Base-by-base conservation (phyloP, 2,113 vertebrate species). In the Scytalopus superciliaris region DNA sequence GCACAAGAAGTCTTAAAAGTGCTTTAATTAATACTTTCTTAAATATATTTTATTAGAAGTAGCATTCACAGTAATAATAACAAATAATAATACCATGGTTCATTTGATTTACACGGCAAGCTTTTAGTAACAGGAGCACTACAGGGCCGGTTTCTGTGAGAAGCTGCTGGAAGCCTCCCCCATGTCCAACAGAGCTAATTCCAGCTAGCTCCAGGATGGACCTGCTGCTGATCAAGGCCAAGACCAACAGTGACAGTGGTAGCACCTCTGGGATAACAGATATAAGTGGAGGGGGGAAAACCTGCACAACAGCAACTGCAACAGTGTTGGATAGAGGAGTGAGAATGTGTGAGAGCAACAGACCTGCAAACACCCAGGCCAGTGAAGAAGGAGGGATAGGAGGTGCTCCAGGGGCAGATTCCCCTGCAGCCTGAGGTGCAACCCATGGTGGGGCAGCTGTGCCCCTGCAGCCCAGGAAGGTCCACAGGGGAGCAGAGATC, bases 291-390 rank as follows among this genome's bases (percentile, higher is more conserved):
- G 45, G 45, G 50, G 14, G 12, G 23, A 27, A 80, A 42, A 3
- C 5, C 9, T 33, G 14, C 3, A 5, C 14, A 66, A 57, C 18
- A 8, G 5, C 76, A 50, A 13, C 11, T 23, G 11, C 31, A 73
- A 15, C 25, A 10, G 7, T 50, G 49, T 24, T 50, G 24, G 12
- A 81, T 4, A 73, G 18, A 13, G 3, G 3, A 23, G 12, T 10
- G 19, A 64, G 31, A 2, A 12, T 0, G 1, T 10, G 3, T 17
- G 30, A 1, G 10, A 64, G 17, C 7, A 50, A 0, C 44, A 74
- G 5, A 33, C 44, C 59, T 21, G 28, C 44, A 67, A 44, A 5
- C 7, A 8, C 0, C 1, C 44, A 10, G 52, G 60, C 8, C 68
- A 59, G 44, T 6, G 67, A 42, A 79, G 39, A 2, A 27, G 40